phyloP scores from a whole-genome alignment of 2,797 vertebrate species.

The Acrossocheilus fasciatus region DNA sequence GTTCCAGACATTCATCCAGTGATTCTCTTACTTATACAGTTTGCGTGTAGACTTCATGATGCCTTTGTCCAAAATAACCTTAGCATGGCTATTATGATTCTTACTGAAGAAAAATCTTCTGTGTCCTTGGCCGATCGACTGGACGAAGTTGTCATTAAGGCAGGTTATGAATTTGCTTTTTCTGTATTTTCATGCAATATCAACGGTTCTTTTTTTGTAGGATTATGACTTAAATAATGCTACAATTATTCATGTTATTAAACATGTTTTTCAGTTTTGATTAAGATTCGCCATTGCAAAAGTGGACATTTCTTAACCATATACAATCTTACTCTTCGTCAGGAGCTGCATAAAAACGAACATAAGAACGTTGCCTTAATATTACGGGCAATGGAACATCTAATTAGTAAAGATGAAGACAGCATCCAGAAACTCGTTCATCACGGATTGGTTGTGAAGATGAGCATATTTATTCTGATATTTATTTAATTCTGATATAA shows the following conservation, averaged over 20 bases:
- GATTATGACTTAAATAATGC: neutral
- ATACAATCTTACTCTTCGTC: neutral
- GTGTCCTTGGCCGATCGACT: constrained; percentile 71
- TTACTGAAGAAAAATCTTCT: constrained; percentile 70
- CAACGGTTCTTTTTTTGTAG: neutral
- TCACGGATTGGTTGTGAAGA: constrained; percentile 83
- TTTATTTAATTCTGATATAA: neutral
- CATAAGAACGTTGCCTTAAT: constrained; percentile 76
- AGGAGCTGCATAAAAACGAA: constrained; percentile 83
- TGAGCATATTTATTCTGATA: constrained; percentile 80
- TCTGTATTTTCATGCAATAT: neutral
- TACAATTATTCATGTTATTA: neutral
- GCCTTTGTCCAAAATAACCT: constrained; percentile 68
- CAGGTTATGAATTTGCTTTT: constrained; percentile 1
- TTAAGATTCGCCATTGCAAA: neutral
- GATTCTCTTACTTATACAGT: constrained; percentile 43
- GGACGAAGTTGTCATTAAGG: constrained; percentile 77
- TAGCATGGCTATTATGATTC: constrained; percentile 56
- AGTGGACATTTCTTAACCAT: neutral
- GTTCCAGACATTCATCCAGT: neutral
- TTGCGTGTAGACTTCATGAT: constrained; percentile 64
- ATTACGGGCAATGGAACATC: constrained; percentile 80
- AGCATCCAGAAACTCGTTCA: constrained; percentile 71
- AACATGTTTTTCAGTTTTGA: neutral
- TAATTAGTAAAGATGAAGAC: constrained; percentile 70